Evolutionary conservation across 2,113 vertebrate species (phyloP), one percentile per base, ranked within the genome.

Genomic region (Xiphorhynchus elegans): DNA sequence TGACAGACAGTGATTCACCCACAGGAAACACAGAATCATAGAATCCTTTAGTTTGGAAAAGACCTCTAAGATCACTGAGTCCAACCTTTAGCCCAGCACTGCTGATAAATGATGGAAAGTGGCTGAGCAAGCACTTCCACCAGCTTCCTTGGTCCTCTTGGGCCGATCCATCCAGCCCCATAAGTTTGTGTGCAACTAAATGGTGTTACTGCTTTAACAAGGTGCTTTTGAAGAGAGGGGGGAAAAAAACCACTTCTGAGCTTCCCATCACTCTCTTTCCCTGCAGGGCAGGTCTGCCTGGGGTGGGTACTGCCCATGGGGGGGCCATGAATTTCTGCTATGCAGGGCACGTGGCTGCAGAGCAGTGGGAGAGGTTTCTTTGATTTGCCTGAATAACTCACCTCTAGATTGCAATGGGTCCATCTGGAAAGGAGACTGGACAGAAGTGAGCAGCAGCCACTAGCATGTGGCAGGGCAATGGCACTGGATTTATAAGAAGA

Each of bases 1-100:
- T 47, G 68, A 63, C 89, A 84, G 89, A 24, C 88, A 72, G 74
- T 92, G 89, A 92, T 76, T 93, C 93, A 92, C 53, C 74, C 26
- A 2, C 83, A 68, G 50, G 56, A 90, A 44, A 46, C 72, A 73
- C 2, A 73, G 69, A 73, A 33, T 73, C 29, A 56, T 16, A 58
- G 24, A 74, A 58, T 74, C 52, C n/a, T 58, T 73, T 17, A 35
- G 53, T n/a, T 46, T 74, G 72, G 72, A 58, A 74, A 74, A 74
- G 72, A 35, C 53, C 24, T 58, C 42, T 35, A 58, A 44, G 40
- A 58, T 74, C 53, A 46, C 28, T 6, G 6, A 74, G 40, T 46
- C 33, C 40, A 46, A 74, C n/a, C 53, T 28, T 35, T 46, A 58
- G 35, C 40, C 40, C 53, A 35, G 40, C 40, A 58, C 53, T 46